Conservation (phyloP, 2,113 vertebrate genomes). For the Phylloscopus whistleri region DNA sequence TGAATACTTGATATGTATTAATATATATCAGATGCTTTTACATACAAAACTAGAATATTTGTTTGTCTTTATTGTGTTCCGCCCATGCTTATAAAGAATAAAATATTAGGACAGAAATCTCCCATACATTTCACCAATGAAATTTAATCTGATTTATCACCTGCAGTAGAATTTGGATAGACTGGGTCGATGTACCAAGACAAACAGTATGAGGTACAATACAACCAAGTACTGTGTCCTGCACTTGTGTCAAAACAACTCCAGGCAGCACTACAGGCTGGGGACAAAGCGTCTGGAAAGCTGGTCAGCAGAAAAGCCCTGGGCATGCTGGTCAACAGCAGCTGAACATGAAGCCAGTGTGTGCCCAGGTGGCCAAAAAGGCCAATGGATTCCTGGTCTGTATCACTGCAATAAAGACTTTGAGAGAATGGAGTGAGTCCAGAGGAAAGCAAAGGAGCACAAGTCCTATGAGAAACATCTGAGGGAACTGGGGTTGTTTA, state of each 20-base stretch:
- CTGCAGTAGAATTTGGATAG: not conserved
- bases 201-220: not conserved
- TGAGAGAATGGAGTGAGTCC: accelerated
- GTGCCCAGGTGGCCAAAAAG: not conserved
- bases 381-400: not conserved
- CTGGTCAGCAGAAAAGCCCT: not conserved
- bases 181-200: not conserved
- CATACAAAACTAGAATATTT: not conserved
- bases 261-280: not conserved
- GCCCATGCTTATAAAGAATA: not conserved
- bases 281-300: not conserved
- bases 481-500: not conserved
- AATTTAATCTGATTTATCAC: not conserved
- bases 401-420: not conserved
- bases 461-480: not conserved
- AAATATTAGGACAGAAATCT: not conserved
- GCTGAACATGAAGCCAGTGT: not conserved
- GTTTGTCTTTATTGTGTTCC: not conserved
- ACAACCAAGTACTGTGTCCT: not conserved
- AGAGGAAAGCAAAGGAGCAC: not conserved
- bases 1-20: not conserved
- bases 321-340: not conserved
- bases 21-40: not conserved
- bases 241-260: not conserved
- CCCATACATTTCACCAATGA: not conserved